A percentile compares a stretch with the other conserved stretches of the same genome.
Conservation (phyloP, 2,888 invertebrate species). For the Didymodactylos carnosus region DNA sequence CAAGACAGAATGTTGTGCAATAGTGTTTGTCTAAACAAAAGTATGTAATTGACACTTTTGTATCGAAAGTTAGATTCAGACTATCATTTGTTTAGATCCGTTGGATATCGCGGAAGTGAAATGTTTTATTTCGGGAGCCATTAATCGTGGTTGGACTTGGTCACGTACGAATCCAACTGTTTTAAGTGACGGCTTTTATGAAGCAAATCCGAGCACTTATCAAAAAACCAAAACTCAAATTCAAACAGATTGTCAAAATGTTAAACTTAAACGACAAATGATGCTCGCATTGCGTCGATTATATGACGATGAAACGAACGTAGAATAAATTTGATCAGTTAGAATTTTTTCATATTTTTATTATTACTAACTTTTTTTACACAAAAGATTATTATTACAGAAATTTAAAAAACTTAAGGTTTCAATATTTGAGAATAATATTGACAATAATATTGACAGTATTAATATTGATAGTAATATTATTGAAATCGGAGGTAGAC, state of each 20-base stretch:
- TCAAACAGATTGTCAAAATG: not conserved
- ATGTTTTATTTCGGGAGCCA: not conserved
- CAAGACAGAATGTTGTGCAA: not conserved
- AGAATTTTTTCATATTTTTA: no score
- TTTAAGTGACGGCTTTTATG: not conserved
- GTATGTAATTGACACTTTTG: not conserved
- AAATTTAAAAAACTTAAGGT: no score
- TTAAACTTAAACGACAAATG: not conserved
- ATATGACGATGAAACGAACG: not conserved
- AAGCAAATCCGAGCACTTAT: not conserved
- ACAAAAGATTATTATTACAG: no score
- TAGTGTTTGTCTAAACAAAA: not conserved
- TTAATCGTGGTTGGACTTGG: not conserved
- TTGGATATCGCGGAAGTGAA: not conserved
- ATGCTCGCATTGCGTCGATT: not conserved
- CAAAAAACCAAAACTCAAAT: not conserved
- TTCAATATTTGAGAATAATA: no score
- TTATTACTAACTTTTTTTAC: no score
- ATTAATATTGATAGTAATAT: no score
- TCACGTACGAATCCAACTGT: not conserved
- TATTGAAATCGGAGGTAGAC: no score
- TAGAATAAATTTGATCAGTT: no score
- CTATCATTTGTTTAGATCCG: no score
- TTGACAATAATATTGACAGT: no score
- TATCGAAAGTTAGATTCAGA: not conserved